A percentile compares a stretch with the other conserved stretches of the same genome.
phyloP scores from a whole-genome alignment of 2,797 vertebrate genomes.

The Poecilia velifera region DNA sequence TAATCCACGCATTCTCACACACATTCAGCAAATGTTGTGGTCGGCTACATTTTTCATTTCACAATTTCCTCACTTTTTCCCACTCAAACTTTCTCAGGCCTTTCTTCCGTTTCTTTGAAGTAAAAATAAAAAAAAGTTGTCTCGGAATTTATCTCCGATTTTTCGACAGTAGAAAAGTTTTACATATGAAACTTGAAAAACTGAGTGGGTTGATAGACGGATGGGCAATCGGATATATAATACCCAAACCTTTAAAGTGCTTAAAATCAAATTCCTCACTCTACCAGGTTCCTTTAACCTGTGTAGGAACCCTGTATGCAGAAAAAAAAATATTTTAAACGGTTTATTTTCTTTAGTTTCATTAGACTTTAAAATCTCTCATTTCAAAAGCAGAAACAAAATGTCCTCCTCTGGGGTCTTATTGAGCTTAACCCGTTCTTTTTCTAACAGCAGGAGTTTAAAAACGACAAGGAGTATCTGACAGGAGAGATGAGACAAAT shows the following conservation, averaged over 20 bases:
- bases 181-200: not conserved
- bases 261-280: not conserved
- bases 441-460: conserved; percentile 85
- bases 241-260: not conserved
- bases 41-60: not conserved
- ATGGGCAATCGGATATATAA: not conserved
- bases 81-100: not conserved
- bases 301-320: not conserved
- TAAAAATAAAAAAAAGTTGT: not conserved
- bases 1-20: not conserved
- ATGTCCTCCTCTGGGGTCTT: not conserved
- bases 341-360: not conserved
- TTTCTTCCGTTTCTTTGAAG: not conserved
- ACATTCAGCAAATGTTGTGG: not conserved
- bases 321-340: not conserved
- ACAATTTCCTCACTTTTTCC: not conserved
- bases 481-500: conserved; percentile 90
- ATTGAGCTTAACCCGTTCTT: not conserved
- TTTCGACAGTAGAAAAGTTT: not conserved
- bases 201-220: not conserved
- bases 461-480: conserved; percentile 95
- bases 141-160: not conserved
- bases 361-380: not conserved
- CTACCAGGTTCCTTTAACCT: not conserved
- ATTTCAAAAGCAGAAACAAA: not conserved